Evolutionary conservation across 1,140 invertebrate genomes (phyloP), one percentile per base, ranked within the genome.

Genomic region (Goniozus legneri): DNA sequence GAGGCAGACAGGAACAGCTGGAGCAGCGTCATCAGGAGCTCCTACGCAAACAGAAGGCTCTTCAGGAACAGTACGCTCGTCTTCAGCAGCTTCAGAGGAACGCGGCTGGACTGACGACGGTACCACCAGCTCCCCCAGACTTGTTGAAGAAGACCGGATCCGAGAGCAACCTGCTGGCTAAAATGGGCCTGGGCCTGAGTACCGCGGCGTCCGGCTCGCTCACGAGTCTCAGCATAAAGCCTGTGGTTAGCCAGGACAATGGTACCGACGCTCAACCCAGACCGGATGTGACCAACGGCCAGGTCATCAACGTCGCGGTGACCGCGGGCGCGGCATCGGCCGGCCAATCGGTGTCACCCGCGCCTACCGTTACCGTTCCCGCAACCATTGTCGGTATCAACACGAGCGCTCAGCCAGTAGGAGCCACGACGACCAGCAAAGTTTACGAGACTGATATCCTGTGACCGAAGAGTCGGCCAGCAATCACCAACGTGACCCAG

Each of bases 361-460:
- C 76, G 8, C 79, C 78, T 59, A 60, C 77, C 18, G 73, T 72
- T n/a, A 61, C 67, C 16, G 40, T 44, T 0, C 41, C 7, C 12
- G 31, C 50, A 32, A 15, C 8, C n/a, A 13, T 37, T 16, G 19
- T 53, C 13, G 41, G 47, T 38, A 61, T 62, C 47, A 57, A 45
- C 34, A 50, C 54, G 21, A 52, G 55, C 3, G 30, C 24, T 4
- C 4, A 4, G 4, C 24, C 24, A 6, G n/a, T n/a, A n/a, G 24
- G 24, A 27, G 18, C 42, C 39, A 70, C 68, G 37, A 81, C 79
- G 50, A 81, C 77, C n/a, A 86, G 80, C 65, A 88, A 89, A 71
- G 83, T 91, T 58, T 91, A 91, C 70, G 89, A 92, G 76, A 91
- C 89, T 58, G 89, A 92, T 69, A 92, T 92, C 79, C 86, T 92